Percentiles rank a stretch among this genome's conserved stretches.
phyloP scores from a whole-genome alignment of 2,113 vertebrate species.

The Gobio gobio region DNA sequence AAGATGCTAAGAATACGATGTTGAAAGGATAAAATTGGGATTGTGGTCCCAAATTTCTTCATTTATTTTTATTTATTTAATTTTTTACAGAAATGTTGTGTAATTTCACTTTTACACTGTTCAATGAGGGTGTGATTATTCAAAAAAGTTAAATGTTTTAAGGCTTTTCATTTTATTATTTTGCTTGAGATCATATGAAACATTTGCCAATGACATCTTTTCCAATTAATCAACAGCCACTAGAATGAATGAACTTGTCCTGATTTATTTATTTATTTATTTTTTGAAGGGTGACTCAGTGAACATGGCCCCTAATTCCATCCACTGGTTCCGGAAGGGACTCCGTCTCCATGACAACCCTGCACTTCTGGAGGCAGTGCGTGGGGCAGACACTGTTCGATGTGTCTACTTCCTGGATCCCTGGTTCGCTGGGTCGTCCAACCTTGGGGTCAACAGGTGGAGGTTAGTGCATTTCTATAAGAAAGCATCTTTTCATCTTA shows the following conservation, averaged over 20 bases:
- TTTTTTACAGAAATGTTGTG: not conserved
- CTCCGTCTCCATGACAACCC: slow-evolving; percentile 81
- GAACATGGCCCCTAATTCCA: slow-evolving; percentile 77
- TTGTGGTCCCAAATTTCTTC: too few species aligned
- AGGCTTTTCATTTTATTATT: not conserved
- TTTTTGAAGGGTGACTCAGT: slow-evolving; percentile 43
- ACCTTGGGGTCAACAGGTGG: slow-evolving; percentile 80
- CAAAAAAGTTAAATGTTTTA: not conserved
- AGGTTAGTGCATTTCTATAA: slow-evolving; percentile 64
- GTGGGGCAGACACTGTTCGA: slow-evolving; percentile 73
- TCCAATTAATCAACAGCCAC: not conserved
- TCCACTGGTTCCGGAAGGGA: slow-evolving; percentile 83
- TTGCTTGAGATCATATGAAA: not conserved
- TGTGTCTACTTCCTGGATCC: slow-evolving; percentile 82
- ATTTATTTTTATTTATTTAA: not conserved
- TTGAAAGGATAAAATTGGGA: not conserved
- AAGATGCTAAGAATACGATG: not conserved
- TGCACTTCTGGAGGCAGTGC: slow-evolving; percentile 72
- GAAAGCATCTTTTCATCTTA: not conserved
- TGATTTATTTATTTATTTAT: not conserved
- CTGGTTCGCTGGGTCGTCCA: slow-evolving; percentile 81
- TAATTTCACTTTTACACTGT: too few species aligned
- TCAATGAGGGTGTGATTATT: too few species aligned
- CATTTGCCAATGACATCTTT: not conserved
- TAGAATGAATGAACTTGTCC: not conserved